Base-by-base conservation (phyloP, 2,888 invertebrate species). In the Lasius fuliginosus region DNA sequence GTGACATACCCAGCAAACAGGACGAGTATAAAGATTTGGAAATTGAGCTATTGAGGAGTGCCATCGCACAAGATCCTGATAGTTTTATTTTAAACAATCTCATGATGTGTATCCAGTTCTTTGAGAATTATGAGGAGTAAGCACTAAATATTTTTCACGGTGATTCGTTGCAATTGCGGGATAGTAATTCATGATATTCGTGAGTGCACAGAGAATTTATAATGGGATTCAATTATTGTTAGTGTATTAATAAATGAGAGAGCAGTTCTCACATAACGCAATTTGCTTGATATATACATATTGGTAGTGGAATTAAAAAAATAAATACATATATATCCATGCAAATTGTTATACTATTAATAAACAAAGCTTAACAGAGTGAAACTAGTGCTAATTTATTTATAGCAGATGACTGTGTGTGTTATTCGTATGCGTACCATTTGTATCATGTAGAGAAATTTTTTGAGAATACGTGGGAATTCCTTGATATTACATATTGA, bases 11-110 rank as follows among this genome's bases (percentile, higher is more conserved):
- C n/a, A 30, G 27, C 3, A 18, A 84, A 9, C 62, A 36, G 0
- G 68, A 87, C 5, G 85, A 87, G 30, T 85, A 83, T 87, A 96
- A 96, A 88, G 96, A 96, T 76, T 95, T 95, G 85, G 95, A 96
- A 73, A 94, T 97, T 82, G 94, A 95, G 67, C 95, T 95, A 65
- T 95, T 98, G 95, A 95, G 96, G 88, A 95, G 96, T 90, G 96
- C 97, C 92, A 95, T 97, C 23, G 95, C 95, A 65, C 95, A 95
- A 8, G 96, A 97, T 89, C 96, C 97, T 8, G 96, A 97, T 91
- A 95, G 96, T 4, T 98, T 98, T 94, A 95, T 98, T 12, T 94
- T 98, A 15, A 98, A 98, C 93, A 97, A 98, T 93, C 96, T 98
- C 82, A 95, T 98, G 79, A 96, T 98, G 93, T 96, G 97, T 18